Evolutionary conservation across 2,888 invertebrate species (phyloP).

Genomic region (Heliconius charithonia): DNA sequence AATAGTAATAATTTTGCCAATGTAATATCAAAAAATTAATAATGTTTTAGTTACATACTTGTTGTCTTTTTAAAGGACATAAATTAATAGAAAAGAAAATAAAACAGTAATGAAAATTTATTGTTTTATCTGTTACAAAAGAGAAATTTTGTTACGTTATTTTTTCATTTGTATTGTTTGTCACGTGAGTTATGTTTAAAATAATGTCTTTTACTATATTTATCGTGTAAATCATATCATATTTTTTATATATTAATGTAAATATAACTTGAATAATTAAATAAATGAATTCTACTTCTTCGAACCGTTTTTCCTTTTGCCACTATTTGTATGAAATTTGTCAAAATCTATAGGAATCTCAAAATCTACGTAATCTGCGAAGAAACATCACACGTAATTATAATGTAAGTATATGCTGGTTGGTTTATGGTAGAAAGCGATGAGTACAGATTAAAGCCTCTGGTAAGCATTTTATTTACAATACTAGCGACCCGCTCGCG

Average conservation of each 20-base stretch:
- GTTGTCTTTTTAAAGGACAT: background rate
- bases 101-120: background rate
- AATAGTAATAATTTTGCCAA: background rate
- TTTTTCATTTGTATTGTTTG: background rate
- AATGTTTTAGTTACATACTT: background rate
- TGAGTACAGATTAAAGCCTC: too few relatives aligned
- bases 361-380: too few relatives aligned
- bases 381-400: too few relatives aligned
- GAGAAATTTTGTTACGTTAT: background rate
- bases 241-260: slow-evolving; percentile 8
- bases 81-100: background rate
- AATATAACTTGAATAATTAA: slow-evolving; percentile 11
- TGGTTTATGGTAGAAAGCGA: too few relatives aligned
- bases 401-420: too few relatives aligned
- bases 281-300: slow-evolving; percentile 16
- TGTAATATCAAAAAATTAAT: background rate
- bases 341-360: too few relatives aligned
- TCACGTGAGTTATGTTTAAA: background rate
- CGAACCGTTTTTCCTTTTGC: slow-evolving; percentile 2
- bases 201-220: background rate
- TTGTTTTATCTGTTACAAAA: background rate
- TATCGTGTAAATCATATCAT: slow-evolving; percentile 4
- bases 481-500: too few relatives aligned
- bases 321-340: too few relatives aligned
- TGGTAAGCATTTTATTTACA: too few relatives aligned